Evolutionary conservation across 1,140 invertebrate species (phyloP), one percentile per base, ranked within the genome.

Genomic region (Streblospio benedicti): DNA sequence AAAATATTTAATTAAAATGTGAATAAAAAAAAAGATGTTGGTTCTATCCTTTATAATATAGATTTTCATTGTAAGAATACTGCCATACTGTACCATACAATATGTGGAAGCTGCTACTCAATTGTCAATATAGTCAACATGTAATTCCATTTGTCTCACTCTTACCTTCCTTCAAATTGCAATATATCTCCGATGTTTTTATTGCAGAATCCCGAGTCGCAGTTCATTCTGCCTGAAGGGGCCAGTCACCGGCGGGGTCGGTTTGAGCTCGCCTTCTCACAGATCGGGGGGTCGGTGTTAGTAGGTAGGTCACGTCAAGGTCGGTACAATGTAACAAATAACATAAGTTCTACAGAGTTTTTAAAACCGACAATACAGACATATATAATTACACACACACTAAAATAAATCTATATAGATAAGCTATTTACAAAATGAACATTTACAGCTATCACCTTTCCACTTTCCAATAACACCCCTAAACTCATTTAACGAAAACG

Each of bases 181-280:
- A 12, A 23, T 56, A 4, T 56, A 1, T 18, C 28, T 4, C 60
- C 43, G 54, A 25, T 5, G 56, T 57, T 61, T 58, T 52, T 52
- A 61, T 58, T 27, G 32, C 35, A 69, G 65, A 50, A 50, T 47
- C 31, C 59, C 31, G 75, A 71, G 30, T 90, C 91, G 53, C 90
- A 96, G 80, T 96, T 90, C 69, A 90, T 97, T 68, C 91, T 94
- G 69, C 87, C 91, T 32, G 92, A 95, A 78, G 90, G 89, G 52
- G 85, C 85, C n/a, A 82, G 81, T 30, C 85, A 87, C 69, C 85
- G 88, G 64, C 76, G 90, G 75, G 90, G 89, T 27, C 78, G 89
- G 53, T 90, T 92, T 73, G 90, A 93, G 78, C 77, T 93, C 55
- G 91, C 91, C 16, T 91, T 97, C 74, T 90, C 89, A 61, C 90